Conservation (phyloP, 2,888 invertebrate genomes). For the Heteropelma amictum region DNA sequence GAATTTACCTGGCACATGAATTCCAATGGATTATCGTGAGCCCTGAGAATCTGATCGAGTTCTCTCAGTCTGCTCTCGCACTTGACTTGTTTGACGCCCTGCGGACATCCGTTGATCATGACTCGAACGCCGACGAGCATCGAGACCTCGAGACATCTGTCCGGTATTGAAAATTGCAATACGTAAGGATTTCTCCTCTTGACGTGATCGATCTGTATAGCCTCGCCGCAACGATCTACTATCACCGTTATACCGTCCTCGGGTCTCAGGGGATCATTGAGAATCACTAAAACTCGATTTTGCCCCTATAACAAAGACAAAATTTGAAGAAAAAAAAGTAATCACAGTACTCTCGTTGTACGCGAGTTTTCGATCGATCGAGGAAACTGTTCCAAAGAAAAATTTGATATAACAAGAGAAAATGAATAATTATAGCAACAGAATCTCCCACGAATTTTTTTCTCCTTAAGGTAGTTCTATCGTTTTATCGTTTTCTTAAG, state of each 20-base stretch:
- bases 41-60: constrained; percentile 88
- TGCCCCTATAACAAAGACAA: constrained; percentile 85
- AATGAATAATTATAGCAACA: too few relatives aligned
- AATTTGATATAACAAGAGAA: too few relatives aligned
- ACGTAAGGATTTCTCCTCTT: constrained; percentile 92
- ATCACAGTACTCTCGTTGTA: too few relatives aligned
- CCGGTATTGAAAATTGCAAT: constrained; percentile 90
- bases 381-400: too few relatives aligned
- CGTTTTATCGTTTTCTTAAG: too few relatives aligned
- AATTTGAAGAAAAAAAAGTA: too few relatives aligned
- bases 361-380: too few relatives aligned
- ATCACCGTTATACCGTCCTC: constrained; percentile 88
- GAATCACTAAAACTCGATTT: constrained; percentile 88
- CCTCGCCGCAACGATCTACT: constrained; percentile 89
- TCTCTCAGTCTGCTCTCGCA: constrained; percentile 92
- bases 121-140: constrained; percentile 90
- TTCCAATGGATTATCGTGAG: constrained; percentile 89
- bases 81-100: constrained; percentile 91
- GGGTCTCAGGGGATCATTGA: constrained; percentile 87
- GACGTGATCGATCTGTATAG: constrained; percentile 85
- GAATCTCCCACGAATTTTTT: too few relatives aligned
- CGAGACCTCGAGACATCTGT: constrained; percentile 89
- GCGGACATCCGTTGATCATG: constrained; percentile 88
- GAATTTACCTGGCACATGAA: constrained; percentile 92
- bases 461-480: too few relatives aligned